Evolutionary conservation across 2,797 vertebrate species (phyloP), one percentile per base, ranked within the genome.

Genomic region (Vireo griseus): DNA sequence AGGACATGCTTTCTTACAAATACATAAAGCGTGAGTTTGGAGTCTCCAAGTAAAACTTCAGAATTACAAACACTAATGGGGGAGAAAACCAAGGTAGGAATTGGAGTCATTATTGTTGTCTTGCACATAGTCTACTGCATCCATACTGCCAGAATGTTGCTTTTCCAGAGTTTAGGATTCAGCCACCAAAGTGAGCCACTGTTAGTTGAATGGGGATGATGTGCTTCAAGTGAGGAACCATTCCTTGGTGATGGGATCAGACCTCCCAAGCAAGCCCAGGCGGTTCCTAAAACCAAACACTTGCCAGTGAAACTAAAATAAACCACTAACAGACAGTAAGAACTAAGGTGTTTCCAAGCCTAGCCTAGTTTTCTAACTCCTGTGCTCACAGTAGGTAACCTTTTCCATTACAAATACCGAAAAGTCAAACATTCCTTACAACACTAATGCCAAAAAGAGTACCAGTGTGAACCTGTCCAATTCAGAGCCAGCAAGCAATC

Each of bases 221-320:
- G 71, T 92, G 40, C 88, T 92, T 69, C 61, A 86, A 94, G 90
- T 37, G 39, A 89, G 68, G 74, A 96, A 67, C 66, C 80, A 87
- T 88, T 95, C 95, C 89, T 88, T 48, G 59, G 28, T 71, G 87
- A 96, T 90, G 88, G 63, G 55, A 92, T 86, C 82, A 67, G 86
- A 90, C 76, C 58, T 95, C 29, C 58, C 20, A 65, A 82, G 91
- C 97, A 98, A 96, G 97, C 81, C 75, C 48, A 68, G 90, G 74
- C 91, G 0, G 31, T 51, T 81, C 72, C 71, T 4, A 81, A 91
- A 85, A 75, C 9, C 14, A 69, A 76, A 45, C 12, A 55, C 37
- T 95, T 94, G 86, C 65, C 94, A 90, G 51, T 26, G 63, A 92
- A 93, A 93, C 65, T 63, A 39, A 66, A 95, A 58, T 18, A 90